Base-by-base conservation (phyloP, 37 sponge, comb jelly and placozoan genomes). In the Eunapius fragilis region DNA sequence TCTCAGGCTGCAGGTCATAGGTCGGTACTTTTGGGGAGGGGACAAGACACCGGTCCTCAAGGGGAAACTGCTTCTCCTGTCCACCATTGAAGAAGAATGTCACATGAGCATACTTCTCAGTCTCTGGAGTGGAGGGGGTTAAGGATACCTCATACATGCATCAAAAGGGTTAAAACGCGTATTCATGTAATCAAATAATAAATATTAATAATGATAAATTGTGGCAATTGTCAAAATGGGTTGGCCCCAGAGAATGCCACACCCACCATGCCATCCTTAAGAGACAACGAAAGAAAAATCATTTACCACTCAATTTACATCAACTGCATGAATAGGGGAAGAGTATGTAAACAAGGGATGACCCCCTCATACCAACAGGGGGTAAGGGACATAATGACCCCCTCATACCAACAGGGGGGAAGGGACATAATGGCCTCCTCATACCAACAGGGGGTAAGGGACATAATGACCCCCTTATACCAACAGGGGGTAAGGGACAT, bases 41-140 rank as follows among this genome's bases (percentile, higher is more conserved):
- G 13, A 98, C 96, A 90, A 98, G 82, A n/a, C 71, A 47, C 24
- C 98, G 68, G 70, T 96, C 95, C 80, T 98, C 98, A 25, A 37
- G 47, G 31, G 78, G 80, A 84, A 92, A 94, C 6, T 92, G 83
- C 74, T 88, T 67, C 86, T 98, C 98, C 25, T 72, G 68, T 1
- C 98, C 98, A 68, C 98, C 98, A 84, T 98, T 98, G 82, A 98
- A 98, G 96, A 98, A 98, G 90, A 98, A 98, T 7, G 98, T 98
- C 72, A 98, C 98, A 70, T 98, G 98, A 32, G 98, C 98, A 87
- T 98, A 98, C 84, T 98, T 98, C 90, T 98, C 98, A n/a, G 98
- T 98, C 75, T 98, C 98, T 94, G 71, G 0, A 35, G 31, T 6
- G 12, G 50, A 13, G n/a, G 22, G 32, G 32, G 14, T 2, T 17